Base-by-base conservation (phyloP, 2,888 invertebrate genomes). In the Nematopogon swammerdamellus region DNA sequence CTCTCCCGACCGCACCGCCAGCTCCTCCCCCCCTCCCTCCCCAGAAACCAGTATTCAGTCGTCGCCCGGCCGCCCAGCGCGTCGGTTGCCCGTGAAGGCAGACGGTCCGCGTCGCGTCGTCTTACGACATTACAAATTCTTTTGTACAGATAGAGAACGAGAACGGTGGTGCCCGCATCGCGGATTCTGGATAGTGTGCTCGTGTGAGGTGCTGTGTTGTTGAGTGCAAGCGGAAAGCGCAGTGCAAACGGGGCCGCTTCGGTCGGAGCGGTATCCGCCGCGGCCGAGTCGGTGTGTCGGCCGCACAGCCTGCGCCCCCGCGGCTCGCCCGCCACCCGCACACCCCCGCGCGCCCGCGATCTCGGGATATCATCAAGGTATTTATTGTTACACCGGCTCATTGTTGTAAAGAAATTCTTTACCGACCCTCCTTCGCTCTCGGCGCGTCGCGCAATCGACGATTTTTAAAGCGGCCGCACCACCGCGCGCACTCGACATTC, bases 291-390 rank as follows among this genome's bases (percentile, higher is more conserved):
- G 25, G 25, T 25, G n/a, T 25, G 25, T 36, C 36, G 36, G 36
- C 36, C 11, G 36, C 36, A 36, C 36, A 36, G 36, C 36, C 36
- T 36, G 36, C 36, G 36, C 36, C 36, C 36, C 25, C 25, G 25
- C 65, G 68, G n/a, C 67, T 67, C 68, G 68, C 68, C 61, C 61
- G 67, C 65, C 69, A 71, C 75, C 73, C 77, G 79, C 74, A 68
- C 72, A 71, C 72, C 70, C 72, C 66, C 68, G 71, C 68, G 25
- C 25, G 25, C 36, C 36, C 8, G 36, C 64, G 71, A 70, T 74
- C 77, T 72, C 68, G 69, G 77, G 79, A 77, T 79, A 79, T 76
- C 79, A 79, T 77, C 77, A 77, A 77, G 79, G 79, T 79, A 79
- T 79, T 77, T 79, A 77, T 77, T 77, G 79, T 79, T 70, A 76